phyloP scores from a whole-genome alignment of 2,113 vertebrate genomes.

The Stigmatopora nigra region DNA sequence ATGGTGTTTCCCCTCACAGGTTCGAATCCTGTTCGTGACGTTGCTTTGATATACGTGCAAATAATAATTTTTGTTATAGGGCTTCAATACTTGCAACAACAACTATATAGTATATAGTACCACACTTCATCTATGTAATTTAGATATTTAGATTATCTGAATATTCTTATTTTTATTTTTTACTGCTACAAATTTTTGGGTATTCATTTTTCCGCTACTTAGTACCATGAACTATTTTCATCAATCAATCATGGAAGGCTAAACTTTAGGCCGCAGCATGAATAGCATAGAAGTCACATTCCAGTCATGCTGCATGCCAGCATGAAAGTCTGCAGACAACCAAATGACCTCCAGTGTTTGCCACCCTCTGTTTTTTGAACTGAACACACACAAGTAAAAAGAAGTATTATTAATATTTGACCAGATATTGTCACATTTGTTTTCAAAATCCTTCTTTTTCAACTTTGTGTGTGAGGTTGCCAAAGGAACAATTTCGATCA shows the following conservation, averaged over 20 bases:
- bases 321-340: slow-evolving; percentile 20
- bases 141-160: background rate
- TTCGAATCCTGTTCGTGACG: no score
- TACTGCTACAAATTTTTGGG: background rate
- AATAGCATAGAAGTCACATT: slow-evolving; percentile 49
- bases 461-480: slow-evolving; percentile 50
- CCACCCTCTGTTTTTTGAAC: background rate
- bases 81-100: no score
- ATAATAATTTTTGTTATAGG: no score
- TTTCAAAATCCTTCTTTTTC: slow-evolving; percentile 32
- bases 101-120: no score
- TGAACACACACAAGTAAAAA: background rate
- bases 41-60: no score
- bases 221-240: background rate
- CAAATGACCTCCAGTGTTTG: slow-evolving; percentile 4
- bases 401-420: background rate
- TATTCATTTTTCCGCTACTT: background rate
- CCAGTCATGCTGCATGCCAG: slow-evolving; percentile 43
- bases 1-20: no score
- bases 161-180: no score
- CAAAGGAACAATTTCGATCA: slow-evolving; percentile 54
- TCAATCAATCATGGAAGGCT: background rate
- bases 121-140: no score
- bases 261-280: slow-evolving; percentile 41
- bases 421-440: slow-evolving; percentile 25